Percentiles rank a stretch among this genome's conserved stretches.
Evolutionary conservation across 2,797 vertebrate genomes (phyloP).

Genomic region (Pygocentrus nattereri): DNA sequence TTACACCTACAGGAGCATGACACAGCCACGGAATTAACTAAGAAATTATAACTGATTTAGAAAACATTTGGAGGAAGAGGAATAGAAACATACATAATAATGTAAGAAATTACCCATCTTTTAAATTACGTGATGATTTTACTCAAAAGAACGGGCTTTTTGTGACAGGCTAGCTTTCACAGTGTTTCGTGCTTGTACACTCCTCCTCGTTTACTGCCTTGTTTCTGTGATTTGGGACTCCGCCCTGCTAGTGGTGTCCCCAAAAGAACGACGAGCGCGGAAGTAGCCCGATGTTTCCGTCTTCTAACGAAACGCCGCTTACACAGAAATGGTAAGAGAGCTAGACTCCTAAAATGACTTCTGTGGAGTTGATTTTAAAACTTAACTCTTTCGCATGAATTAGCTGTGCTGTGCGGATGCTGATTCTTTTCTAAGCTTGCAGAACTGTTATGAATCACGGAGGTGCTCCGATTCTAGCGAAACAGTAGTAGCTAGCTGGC

Average conservation of each 20-base stretch:
- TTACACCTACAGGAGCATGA: too few species aligned
- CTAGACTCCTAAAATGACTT: not conserved
- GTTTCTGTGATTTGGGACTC: not conserved
- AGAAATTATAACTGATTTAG: too few species aligned
- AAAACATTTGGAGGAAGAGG: too few species aligned
- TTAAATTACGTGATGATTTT: too few species aligned
- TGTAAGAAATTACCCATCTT: too few species aligned
- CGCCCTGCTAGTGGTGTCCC: conserved; percentile 41
- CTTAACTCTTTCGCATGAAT: not conserved
- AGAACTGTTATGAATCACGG: not conserved
- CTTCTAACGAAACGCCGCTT: conserved; percentile 64
- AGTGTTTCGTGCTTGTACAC: not conserved
- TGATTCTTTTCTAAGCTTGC: not conserved
- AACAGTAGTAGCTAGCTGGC: not conserved
- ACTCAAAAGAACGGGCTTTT: too few species aligned
- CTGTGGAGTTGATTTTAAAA: not conserved
- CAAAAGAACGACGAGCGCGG: conserved; percentile 54
- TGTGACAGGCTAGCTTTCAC: not conserved
- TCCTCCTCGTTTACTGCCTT: not conserved
- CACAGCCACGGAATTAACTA: too few species aligned
- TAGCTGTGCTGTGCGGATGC: not conserved
- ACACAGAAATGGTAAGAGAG: conserved; percentile 80
- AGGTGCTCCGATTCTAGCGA: not conserved
- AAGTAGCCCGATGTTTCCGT: conserved; percentile 70
- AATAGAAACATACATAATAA: too few species aligned